Base-by-base conservation (phyloP, 2,113 vertebrate genomes). In the Nettapus auritus region DNA sequence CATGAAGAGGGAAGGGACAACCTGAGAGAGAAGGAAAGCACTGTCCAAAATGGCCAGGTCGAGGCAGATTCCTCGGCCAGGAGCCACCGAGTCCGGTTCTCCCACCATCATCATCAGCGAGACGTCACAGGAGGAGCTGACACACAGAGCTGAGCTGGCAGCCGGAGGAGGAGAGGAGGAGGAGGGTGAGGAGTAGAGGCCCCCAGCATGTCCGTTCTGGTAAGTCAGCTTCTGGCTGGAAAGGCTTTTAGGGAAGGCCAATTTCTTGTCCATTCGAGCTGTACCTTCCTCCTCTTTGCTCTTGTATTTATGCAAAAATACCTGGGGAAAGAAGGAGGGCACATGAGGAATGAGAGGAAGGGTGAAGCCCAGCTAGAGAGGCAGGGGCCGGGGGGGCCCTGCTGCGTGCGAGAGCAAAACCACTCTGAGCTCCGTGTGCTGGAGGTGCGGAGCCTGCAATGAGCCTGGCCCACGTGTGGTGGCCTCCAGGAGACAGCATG, bases 11-110 rank as follows among this genome's bases (percentile, higher is more conserved):
- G 99, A 99, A 0, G 98, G 98, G 52, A 98, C 95, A 25, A 99
- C 98, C 97, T 99, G 99, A 28, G 99, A 99, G 70, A 99, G 98
- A 29, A 99, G 97, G 93, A 98, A 98, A 16, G 98, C 98, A 53
- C 99, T 99, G 97, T 99, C 99, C 96, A 99, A 91, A 90, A 99
- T 97, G 73, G 99, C 99, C 9, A 99, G 95, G 97, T 99, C 99
- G 94, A 98, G 91, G 95, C 99, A 98, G 94, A 99, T 98, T 38
- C 98, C 99, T 13, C 98, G 96, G 73, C 95, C 96, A 0, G 97
- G 60, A 9, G 91, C 31, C 17, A 76, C 82, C 2, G 92, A 36
- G 46, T 98, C 98, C 0, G 92, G 17, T 31, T 98, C 97, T 2
- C 95, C 98, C 82, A 94, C 96, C 84, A 96, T 31, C 77, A 95